Percentiles rank a stretch among this genome's conserved stretches.
These are phyloP conservation scores for Pseudorasbora parva DNA, from an alignment of 2,113 vertebrate species.

Conservation along the genomic window DNA sequence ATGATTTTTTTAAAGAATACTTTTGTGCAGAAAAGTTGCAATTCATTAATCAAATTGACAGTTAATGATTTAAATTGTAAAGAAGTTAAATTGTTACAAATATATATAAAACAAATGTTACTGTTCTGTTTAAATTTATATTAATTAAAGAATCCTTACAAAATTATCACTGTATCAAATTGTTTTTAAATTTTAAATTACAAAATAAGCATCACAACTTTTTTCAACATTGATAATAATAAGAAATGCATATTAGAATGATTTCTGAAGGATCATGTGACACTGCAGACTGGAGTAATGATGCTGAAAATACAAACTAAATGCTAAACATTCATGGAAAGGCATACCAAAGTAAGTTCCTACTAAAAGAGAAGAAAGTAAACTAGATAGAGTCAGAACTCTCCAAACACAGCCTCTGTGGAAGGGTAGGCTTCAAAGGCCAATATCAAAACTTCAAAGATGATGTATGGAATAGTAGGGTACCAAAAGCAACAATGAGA, in stretches of 20 bases:
- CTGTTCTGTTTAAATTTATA: neutral
- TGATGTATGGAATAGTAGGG: slow-evolving; percentile 23
- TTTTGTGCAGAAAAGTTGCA: neutral
- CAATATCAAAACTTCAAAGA: slow-evolving; percentile 46
- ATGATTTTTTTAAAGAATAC: neutral
- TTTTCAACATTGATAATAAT: neutral
- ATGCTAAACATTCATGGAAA: neutral
- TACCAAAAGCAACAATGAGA: slow-evolving; percentile 35
- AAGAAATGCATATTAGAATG: neutral
- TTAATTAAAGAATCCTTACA: neutral
- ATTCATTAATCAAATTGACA: neutral
- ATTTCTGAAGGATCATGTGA: neutral
- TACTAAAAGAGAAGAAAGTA: neutral
- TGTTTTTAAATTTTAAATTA: no score
- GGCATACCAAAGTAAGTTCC: neutral
- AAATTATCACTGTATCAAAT: neutral
- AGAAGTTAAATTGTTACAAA: no score
- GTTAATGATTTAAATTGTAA: neutral
- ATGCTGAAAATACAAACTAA: no score
- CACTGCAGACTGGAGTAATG: no score
- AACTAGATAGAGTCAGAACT: slow-evolving; percentile 32
- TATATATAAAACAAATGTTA: neutral
- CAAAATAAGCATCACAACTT: neutral
- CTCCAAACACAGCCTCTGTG: slow-evolving; percentile 37
- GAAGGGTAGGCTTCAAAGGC: slow-evolving; percentile 35